phyloP scores from a whole-genome alignment of 2,113 vertebrate genomes.

The Nerophis ophidion region DNA sequence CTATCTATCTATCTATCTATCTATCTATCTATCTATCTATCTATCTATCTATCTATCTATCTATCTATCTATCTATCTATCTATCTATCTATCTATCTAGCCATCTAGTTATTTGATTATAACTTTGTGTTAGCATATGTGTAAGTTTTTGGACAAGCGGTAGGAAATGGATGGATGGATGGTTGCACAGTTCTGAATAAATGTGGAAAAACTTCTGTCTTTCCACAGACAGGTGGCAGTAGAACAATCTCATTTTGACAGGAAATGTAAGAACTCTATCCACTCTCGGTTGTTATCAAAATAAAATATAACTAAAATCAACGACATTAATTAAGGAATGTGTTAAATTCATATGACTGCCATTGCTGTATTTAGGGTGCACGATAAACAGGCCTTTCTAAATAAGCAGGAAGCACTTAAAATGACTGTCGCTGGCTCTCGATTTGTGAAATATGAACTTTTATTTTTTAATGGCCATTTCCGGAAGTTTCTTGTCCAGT shows the following conservation, averaged over 20 bases:
- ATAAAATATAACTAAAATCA: background rate
- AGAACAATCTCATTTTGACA: background rate
- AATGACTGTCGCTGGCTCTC: background rate
- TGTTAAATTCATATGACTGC: background rate
- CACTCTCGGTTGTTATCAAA: background rate
- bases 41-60: no score
- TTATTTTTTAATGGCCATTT: slow-evolving; percentile 29
- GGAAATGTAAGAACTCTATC: background rate
- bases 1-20: no score
- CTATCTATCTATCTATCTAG: no score
- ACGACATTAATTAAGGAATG: background rate
- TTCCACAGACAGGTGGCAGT: slow-evolving; percentile 26
- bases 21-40: no score
- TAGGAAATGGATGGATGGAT: no score
- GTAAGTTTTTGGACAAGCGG: no score
- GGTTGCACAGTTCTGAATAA: no score
- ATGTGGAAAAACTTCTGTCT: no score
- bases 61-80: no score
- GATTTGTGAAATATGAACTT: background rate
- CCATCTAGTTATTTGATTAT: no score
- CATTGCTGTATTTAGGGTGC: background rate
- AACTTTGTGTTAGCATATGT: no score
- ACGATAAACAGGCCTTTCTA: background rate
- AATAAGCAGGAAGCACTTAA: background rate
- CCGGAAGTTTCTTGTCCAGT: background rate